A percentile compares a stretch with the other conserved stretches of the same genome.
These are phyloP conservation scores for Lithophane ornitopus DNA, from an alignment of 2,888 invertebrate species.

Conservation along the genomic window DNA sequence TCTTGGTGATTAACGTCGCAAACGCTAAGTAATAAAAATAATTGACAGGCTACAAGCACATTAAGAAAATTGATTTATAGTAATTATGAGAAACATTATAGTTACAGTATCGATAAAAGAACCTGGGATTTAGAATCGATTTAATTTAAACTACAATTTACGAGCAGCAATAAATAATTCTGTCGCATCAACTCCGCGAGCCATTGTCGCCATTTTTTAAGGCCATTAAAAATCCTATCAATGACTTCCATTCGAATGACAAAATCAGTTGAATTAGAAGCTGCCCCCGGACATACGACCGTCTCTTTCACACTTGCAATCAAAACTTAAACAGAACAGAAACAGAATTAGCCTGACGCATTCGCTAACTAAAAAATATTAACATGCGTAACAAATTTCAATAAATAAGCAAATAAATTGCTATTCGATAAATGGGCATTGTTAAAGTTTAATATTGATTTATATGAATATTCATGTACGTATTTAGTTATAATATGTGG, in stretches of 20 bases:
- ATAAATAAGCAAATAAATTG: slow-evolving; percentile 90
- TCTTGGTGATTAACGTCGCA: slow-evolving; percentile 23
- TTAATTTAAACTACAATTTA: slow-evolving; percentile 89
- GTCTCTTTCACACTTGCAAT: slow-evolving; percentile 77
- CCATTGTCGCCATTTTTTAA: slow-evolving; percentile 89
- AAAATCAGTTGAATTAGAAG: slow-evolving; percentile 83
- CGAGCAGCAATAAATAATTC: slow-evolving; percentile 87
- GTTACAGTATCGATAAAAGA: slow-evolving; percentile 81
- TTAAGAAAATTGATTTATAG: slow-evolving; percentile 82
- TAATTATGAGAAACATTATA: slow-evolving; percentile 83
- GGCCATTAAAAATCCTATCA: slow-evolving; percentile 89
- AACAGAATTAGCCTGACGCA: slow-evolving; percentile 75
- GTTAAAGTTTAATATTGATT: slow-evolving; percentile 87
- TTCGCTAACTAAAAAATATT: slow-evolving; percentile 78
- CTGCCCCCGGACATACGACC: slow-evolving; percentile 69
- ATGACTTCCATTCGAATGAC: slow-evolving; percentile 84
- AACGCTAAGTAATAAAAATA: slow-evolving; percentile 62
- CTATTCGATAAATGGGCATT: slow-evolving; percentile 86
- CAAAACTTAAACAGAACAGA: slow-evolving; percentile 70
- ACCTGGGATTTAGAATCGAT: slow-evolving; percentile 84
- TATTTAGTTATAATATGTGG: slow-evolving; percentile 79
- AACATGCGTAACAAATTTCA: slow-evolving; percentile 88
- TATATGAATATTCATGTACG: slow-evolving; percentile 90
- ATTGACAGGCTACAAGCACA: slow-evolving; percentile 61
- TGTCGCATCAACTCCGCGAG: slow-evolving; percentile 82